Conservation (phyloP, 2,797 vertebrate species). For the Melanogrammus aeglefinus region DNA sequence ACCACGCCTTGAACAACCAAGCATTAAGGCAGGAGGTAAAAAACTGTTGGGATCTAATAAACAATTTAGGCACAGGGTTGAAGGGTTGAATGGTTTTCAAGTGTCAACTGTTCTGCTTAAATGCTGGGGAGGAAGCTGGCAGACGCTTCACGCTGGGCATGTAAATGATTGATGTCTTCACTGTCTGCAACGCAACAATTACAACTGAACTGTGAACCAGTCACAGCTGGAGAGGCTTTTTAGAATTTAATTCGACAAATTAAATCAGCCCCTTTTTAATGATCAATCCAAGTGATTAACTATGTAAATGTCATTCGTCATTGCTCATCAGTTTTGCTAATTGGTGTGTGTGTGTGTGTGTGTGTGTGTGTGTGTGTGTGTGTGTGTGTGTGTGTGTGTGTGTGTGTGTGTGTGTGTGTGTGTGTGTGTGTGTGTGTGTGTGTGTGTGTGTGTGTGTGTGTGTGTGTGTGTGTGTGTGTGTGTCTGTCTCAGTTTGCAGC, state of each 20-base stretch:
- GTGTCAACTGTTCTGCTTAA: constrained; percentile 24
- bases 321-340: no score
- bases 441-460: constrained; percentile 17
- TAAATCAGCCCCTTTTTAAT: not conserved
- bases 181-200: constrained; percentile 41
- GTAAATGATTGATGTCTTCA: constrained; percentile 43
- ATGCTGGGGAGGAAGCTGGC: constrained; percentile 27
- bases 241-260: not conserved
- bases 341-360: no score
- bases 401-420: constrained; percentile 4
- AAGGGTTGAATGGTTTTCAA: no score
- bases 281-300: no score
- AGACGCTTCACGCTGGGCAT: constrained; percentile 29
- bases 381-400: not conserved
- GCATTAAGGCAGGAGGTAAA: not conserved
- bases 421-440: constrained; percentile 5
- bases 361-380: no score
- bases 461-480: constrained; percentile 31
- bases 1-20: no score
- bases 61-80: no score
- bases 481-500: constrained; percentile 70
- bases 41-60: not conserved
- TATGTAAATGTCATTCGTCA: not conserved
- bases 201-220: constrained; percentile 36
- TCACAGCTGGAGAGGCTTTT: constrained; percentile 32